Base-by-base conservation (phyloP, 2,113 vertebrate genomes). In the Callipepla squamata region DNA sequence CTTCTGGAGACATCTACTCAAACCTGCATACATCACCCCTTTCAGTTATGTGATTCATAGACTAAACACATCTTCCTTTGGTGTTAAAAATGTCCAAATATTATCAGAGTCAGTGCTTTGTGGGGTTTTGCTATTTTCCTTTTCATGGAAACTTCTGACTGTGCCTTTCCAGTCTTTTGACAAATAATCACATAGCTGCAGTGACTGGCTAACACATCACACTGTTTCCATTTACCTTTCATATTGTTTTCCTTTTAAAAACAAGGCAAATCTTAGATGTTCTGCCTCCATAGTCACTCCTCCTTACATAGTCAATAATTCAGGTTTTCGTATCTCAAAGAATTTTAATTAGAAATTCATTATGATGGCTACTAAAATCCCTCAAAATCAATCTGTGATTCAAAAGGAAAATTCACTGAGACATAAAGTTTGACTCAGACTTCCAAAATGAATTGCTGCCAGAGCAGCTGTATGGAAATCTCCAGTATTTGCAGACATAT, bases 31-130 rank as follows among this genome's bases (percentile, higher is more conserved):
- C 18, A 59, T 94, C 90, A 91, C 26, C 76, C 28, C 61, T 55
- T 25, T 73, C 87, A 79, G 65, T 91, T 77, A 47, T 44, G 38
- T 15, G 62, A 51, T 75, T 77, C 74, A 92, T 28, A 97, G 95
- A 97, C 95, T 96, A 96, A 97, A 97, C 92, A 97, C 8, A 59
- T 47, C 85, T 87, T 88, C 22, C 28, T 73, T 79, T 76, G 50
- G 77, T 92, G 80, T 87, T 91, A 92, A 85, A 95, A 91, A 92
- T 75, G 76, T 90, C 91, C 61, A 95, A 95, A 94, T 92, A 96
- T 88, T 93, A 90, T 53, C 76, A 68, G 76, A 91, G 40, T 48
- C 59, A 15, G 13, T 26, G 16, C 13, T 61, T 61, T 32, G 57
- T 53, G 51, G 30, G 6, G 36, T 47, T 94, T 92, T 89, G 85